These are phyloP conservation scores for Macropodus opercularis DNA, from an alignment of 2,797 vertebrate genomes.

Conservation along the genomic window DNA sequence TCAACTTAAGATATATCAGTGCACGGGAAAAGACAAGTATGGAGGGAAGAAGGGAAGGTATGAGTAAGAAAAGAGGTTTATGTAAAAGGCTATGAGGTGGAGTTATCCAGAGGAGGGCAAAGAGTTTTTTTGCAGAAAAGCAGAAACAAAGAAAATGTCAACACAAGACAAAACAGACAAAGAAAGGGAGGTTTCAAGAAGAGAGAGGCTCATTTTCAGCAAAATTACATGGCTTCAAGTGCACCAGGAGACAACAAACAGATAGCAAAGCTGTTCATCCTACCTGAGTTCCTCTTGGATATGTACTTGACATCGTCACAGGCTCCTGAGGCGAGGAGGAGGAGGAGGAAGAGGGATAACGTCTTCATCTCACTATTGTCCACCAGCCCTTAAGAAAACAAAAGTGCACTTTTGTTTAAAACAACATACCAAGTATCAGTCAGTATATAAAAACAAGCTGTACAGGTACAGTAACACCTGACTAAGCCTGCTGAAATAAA, in stretches of 20 bases:
- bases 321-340: conserved; percentile 85
- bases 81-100: conserved; percentile 26
- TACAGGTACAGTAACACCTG: not conserved
- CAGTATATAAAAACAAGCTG: not conserved
- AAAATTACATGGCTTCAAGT: not conserved
- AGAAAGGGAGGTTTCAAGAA: not conserved
- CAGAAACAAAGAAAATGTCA: conserved; percentile 17
- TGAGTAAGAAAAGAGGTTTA: conserved; percentile 6
- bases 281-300: conserved; percentile 97
- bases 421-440: not conserved
- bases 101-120: conserved; percentile 8
- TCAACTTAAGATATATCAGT: conserved; percentile 15
- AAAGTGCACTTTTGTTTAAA: conserved; percentile 4
- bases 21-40: conserved; percentile 16
- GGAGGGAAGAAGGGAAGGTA: conserved; percentile 5
- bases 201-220: conserved; percentile 8
- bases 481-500: not conserved
- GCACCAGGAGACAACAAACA: not conserved
- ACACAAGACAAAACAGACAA: conserved; percentile 7
- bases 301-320: conserved; percentile 91
- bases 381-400: conserved; percentile 43
- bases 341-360: conserved; percentile 81
- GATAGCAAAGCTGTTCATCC: conserved; percentile 56
- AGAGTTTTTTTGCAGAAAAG: conserved; percentile 13
- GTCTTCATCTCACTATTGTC: conserved; percentile 88